Conservation (phyloP, 2,888 invertebrate genomes). For the Microplitis manilae region DNA sequence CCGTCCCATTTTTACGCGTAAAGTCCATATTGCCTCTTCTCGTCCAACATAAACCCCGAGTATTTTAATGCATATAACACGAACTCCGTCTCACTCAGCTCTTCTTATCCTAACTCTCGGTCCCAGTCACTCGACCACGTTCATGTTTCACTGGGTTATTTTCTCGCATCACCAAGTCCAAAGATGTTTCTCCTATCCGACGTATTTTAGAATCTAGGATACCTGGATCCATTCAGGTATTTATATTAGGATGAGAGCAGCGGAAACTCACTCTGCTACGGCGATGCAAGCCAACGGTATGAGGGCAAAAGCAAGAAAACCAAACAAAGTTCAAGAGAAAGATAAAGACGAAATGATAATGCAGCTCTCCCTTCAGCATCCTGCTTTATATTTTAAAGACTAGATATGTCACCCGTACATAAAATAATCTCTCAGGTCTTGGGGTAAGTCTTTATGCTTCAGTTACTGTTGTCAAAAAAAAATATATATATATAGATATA, state of each 20-base stretch:
- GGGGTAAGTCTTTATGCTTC: slow-evolving; percentile 32
- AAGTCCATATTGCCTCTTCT: not conserved
- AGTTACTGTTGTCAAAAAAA: slow-evolving; percentile 28
- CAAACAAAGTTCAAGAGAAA: not conserved
- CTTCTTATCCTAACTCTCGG: slow-evolving; percentile 21
- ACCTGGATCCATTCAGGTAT: slow-evolving; percentile 59
- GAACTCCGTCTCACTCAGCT: slow-evolving; percentile 24
- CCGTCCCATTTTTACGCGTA: not conserved
- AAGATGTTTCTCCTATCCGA: slow-evolving; percentile 46
- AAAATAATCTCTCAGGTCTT: slow-evolving; percentile 29
- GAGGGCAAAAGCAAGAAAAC: not conserved
- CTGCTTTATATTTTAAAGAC: slow-evolving; percentile 47
- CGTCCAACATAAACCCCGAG: not conserved
- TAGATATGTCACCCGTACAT: slow-evolving; percentile 45
- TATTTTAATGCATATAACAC: slow-evolving; percentile 21
- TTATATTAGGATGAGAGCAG: slow-evolving; percentile 39
- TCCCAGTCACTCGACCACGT: not conserved
- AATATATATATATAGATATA: too few relatives aligned
- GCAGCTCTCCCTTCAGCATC: slow-evolving; percentile 54
- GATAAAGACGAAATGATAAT: not conserved
- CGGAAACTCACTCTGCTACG: not conserved
- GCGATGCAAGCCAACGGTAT: not conserved
- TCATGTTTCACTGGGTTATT: not conserved
- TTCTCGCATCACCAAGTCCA: slow-evolving; percentile 43
- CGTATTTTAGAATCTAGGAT: slow-evolving; percentile 53